Evolutionary conservation across 2,113 vertebrate genomes (phyloP).

Genomic region (Promerops cafer): DNA sequence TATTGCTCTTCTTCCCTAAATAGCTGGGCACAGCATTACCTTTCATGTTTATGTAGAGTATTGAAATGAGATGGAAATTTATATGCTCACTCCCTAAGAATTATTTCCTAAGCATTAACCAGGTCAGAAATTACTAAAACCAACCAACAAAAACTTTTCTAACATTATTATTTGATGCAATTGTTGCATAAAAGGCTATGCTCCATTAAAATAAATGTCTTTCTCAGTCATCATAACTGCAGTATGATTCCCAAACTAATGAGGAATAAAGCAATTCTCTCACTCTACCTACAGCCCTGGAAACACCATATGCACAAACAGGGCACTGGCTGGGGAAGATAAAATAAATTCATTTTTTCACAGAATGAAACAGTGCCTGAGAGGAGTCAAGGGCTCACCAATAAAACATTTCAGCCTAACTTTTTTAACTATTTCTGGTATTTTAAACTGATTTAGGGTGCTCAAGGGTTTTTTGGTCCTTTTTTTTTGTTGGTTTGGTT

Average conservation of each 20-base stretch:
- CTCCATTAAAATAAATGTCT: conserved; percentile 38
- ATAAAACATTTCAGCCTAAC: not conserved
- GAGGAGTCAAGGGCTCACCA: not conserved
- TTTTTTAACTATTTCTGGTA: not conserved
- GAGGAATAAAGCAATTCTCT: conserved; percentile 8
- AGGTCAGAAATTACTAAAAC: conserved; percentile 33
- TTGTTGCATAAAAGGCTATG: conserved; percentile 9
- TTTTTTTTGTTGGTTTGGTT: not conserved
- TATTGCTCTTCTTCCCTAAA: conserved; percentile 9
- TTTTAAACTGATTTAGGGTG: not conserved
- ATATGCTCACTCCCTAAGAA: conserved; percentile 46
- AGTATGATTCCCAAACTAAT: conserved; percentile 34
- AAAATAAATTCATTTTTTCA: fast-evolving
- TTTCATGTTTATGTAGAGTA: conserved; percentile 48
- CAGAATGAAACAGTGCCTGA: not conserved
- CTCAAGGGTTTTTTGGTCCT: fast-evolving
- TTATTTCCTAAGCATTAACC: conserved; percentile 58
- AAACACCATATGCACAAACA: not conserved
- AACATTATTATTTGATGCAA: conserved; percentile 4
- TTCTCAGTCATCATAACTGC: not conserved
- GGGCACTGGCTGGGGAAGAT: not conserved
- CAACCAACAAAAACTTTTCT: conserved; percentile 22
- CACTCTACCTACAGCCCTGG: not conserved
- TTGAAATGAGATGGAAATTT: conserved; percentile 65
- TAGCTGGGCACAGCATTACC: not conserved